These are phyloP conservation scores for Steinernema scapterisci DNA, from an alignment of 2,888 invertebrate genomes.

Conservation along the genomic window DNA sequence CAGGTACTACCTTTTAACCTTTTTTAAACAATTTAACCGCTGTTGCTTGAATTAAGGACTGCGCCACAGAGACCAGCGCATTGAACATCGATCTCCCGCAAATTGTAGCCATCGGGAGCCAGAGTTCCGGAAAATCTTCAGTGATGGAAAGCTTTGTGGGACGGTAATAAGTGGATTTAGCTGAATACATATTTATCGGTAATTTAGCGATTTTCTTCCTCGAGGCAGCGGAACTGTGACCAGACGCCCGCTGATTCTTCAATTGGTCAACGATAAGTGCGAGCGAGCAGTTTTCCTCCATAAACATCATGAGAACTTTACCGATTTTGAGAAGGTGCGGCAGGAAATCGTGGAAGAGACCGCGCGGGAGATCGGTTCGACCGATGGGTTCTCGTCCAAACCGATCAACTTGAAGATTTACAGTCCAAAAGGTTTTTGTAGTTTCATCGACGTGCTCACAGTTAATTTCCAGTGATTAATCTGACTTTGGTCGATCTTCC, in stretches of 20 bases:
- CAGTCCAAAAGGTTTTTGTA: not conserved
- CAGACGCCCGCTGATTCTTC: not conserved
- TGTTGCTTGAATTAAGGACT: too few species aligned
- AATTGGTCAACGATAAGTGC: not conserved
- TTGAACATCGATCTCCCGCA: not conserved
- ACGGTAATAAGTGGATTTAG: not conserved
- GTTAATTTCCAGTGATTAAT: not conserved
- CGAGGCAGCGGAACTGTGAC: not conserved
- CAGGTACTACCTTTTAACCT: not conserved
- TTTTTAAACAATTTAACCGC: not conserved
- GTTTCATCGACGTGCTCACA: not conserved
- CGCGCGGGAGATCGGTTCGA: conserved; percentile 91
- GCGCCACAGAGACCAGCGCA: not conserved
- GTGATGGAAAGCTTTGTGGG: not conserved
- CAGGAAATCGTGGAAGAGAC: conserved; percentile 96
- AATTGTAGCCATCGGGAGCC: not conserved
- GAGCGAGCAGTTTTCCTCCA: conserved; percentile 98
- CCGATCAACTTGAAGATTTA: not conserved
- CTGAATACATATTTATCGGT: not conserved
- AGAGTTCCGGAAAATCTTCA: not conserved
- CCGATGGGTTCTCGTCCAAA: conserved; percentile 82
- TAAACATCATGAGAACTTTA: conserved; percentile 93
- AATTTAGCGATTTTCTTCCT: not conserved
- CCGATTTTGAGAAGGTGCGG: conserved; percentile 86
- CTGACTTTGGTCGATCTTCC: conserved; percentile 9